phyloP scores from a whole-genome alignment of 1,140 invertebrate genomes.

The Drosophila orena region DNA sequence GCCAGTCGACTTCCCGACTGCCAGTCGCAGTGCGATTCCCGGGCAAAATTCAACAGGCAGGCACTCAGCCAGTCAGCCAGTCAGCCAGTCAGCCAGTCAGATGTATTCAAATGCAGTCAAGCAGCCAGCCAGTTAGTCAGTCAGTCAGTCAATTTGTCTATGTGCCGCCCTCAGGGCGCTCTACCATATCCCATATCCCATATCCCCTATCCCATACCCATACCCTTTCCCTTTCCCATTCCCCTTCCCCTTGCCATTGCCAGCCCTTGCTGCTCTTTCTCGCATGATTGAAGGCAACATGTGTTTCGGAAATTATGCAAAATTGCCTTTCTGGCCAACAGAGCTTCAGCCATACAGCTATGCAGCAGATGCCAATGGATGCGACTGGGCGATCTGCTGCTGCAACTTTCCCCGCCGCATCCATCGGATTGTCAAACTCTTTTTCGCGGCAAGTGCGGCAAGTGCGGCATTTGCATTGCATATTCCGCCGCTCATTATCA shows the following conservation, averaged over 20 bases:
- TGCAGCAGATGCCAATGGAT: conserved; percentile 57
- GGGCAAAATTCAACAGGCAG: conserved; percentile 10
- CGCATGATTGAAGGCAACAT: conserved; percentile 84
- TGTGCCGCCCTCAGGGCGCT: conserved; percentile 68
- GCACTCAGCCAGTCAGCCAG: neutral
- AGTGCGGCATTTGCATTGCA: conserved; percentile 67
- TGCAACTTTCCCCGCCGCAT: conserved; percentile 18
- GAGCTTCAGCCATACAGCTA: conserved; percentile 28
- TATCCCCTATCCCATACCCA: no score
- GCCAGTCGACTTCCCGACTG: conserved; percentile 70
- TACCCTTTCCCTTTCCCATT: neutral
- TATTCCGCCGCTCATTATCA: conserved; percentile 80
- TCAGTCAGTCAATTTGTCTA: conserved; percentile 82
- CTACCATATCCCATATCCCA: conserved; percentile 13
- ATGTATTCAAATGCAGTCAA: conserved; percentile 34
- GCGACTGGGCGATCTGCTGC: conserved; percentile 28
- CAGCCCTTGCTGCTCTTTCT: conserved; percentile 47
- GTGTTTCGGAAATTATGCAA: conserved; percentile 84
- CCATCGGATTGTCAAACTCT: conserved; percentile 51
- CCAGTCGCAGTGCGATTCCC: conserved; percentile 29
- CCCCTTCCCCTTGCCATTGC: conserved; percentile 30
- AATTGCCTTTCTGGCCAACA: conserved; percentile 71
- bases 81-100: neutral
- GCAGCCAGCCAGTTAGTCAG: conserved; percentile 49
- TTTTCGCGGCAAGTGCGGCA: conserved; percentile 22